Base-by-base conservation (phyloP, 1,140 invertebrate genomes). In the Diachasmimorpha longicaudata region DNA sequence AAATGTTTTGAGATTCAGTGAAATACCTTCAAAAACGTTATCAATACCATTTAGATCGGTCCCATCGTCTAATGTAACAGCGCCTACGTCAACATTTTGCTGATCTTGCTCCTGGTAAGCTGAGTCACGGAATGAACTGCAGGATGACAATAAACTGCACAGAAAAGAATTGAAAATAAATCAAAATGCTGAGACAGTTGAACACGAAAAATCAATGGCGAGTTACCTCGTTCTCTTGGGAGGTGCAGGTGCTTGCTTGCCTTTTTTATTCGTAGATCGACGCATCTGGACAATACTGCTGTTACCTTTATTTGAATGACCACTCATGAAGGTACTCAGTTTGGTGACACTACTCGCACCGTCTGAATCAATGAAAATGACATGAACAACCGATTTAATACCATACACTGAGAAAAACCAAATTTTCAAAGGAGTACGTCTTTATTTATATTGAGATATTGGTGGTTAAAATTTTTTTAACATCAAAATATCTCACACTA, bases 161-260 rank as follows among this genome's bases (percentile, higher is more conserved):
- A 42, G 81, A 78, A 82, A 52, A 81, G 81, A 46, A 21, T 37
- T 46, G 69, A 68, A 44, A 39, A 78, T 71, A 58, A 52, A 66
- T 52, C 39, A 70, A 58, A 58, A 10, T 58, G 52, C n/a, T 58
- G n/a, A 13, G 19, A 58, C 4, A 14, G 42, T 52, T 14, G 44
- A 75, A n/a, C 8, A 48, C 13, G 14, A 52, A 19, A 13, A 68
- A 55, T 69, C 0, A 77, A 19, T 67, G 23, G 19, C 4, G 14
- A 67, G 13, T 72, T 90, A 97, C 95, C 96, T 97, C 55, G 97
- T 98, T 80, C 97, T 90, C 89, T 98, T 98, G 4, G 97, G 97
- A 76, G 97, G 97, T 4, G 96, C 95, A 25, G 97, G 97, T n/a
- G 96, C 96, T 85, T 96, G 95, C 86, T 97, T 98, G 77, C 96